Evolutionary conservation across 2,888 invertebrate species (phyloP).

Genomic region (Heterodera filipjevi): DNA sequence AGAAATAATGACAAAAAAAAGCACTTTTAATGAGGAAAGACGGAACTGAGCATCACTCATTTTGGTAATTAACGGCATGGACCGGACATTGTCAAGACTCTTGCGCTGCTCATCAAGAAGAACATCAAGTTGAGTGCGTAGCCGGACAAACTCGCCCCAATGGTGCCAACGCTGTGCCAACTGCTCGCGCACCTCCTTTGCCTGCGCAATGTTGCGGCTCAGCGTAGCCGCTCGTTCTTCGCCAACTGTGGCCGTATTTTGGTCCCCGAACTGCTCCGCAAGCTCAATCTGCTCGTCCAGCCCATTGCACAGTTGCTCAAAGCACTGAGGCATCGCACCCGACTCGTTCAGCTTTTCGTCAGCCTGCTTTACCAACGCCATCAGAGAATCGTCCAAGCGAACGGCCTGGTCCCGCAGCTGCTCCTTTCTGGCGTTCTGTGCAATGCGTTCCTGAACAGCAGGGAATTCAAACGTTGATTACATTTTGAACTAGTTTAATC

Average conservation of each 20-base stretch:
- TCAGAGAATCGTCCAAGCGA: constrained; percentile 40
- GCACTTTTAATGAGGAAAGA: constrained; percentile 14
- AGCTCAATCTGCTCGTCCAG: constrained; percentile 26
- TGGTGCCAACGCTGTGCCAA: constrained; percentile 19
- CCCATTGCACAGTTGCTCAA: constrained; percentile 23
- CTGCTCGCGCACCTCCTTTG: constrained; percentile 15
- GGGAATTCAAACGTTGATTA: too few relatives aligned
- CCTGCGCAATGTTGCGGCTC: constrained; percentile 24
- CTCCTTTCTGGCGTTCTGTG: constrained; percentile 16
- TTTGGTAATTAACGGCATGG: background rate
- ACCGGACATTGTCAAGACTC: background rate
- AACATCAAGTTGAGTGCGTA: constrained; percentile 40
- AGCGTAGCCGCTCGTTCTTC: constrained; percentile 19
- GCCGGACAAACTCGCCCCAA: constrained; percentile 43
- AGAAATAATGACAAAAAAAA: background rate
- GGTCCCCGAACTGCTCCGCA: constrained; percentile 31
- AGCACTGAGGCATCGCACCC: constrained; percentile 41
- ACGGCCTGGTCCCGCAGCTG: constrained; percentile 34
- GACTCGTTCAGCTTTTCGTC: constrained; percentile 31
- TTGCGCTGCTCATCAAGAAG: background rate
- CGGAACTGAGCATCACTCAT: background rate
- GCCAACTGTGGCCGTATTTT: constrained; percentile 23
- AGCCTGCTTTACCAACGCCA: constrained; percentile 35
- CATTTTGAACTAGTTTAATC: background rate
- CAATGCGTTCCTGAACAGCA: background rate